Percentiles rank a stretch among this genome's conserved stretches.
Evolutionary conservation across 2,888 invertebrate species (phyloP).

Genomic region (Melanophora roralis): DNA sequence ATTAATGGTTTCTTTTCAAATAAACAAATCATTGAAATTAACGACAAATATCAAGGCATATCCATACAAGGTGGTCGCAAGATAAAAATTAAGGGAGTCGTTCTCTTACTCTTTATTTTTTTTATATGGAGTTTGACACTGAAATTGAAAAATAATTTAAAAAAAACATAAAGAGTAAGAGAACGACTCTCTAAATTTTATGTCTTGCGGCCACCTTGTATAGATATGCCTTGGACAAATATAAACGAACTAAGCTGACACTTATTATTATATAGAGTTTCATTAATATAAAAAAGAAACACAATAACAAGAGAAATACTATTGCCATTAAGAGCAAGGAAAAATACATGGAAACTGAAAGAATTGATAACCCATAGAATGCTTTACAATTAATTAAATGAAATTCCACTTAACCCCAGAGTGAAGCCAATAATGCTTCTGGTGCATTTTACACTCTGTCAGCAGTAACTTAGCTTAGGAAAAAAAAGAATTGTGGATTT

Average conservation of each 20-base stretch:
- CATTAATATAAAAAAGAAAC: not conserved
- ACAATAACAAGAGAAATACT: not conserved
- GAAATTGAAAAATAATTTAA: too few relatives aligned
- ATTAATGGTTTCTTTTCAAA: slow-evolving; percentile 31
- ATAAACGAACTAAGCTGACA: slow-evolving; percentile 18
- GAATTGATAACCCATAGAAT: slow-evolving; percentile 37
- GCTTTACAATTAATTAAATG: not conserved
- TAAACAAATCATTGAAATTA: slow-evolving; percentile 18
- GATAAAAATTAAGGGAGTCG: too few relatives aligned
- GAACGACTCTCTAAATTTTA: too few relatives aligned
- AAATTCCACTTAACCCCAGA: not conserved
- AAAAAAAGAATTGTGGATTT: too few relatives aligned
- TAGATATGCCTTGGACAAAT: too few relatives aligned
- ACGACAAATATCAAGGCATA: not conserved
- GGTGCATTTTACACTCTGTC: not conserved
- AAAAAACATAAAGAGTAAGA: too few relatives aligned
- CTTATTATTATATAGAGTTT: slow-evolving; percentile 15
- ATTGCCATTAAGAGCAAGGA: not conserved
- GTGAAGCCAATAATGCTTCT: not conserved
- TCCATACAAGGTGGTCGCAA: too few relatives aligned
- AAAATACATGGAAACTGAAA: slow-evolving; percentile 3
- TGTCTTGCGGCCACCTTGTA: too few relatives aligned
- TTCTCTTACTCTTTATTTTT: too few relatives aligned
- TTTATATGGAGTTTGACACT: too few relatives aligned
- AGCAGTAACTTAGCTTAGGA: too few relatives aligned